Conservation (phyloP, 1,140 invertebrate species). For the Drosophila nebulosa region DNA sequence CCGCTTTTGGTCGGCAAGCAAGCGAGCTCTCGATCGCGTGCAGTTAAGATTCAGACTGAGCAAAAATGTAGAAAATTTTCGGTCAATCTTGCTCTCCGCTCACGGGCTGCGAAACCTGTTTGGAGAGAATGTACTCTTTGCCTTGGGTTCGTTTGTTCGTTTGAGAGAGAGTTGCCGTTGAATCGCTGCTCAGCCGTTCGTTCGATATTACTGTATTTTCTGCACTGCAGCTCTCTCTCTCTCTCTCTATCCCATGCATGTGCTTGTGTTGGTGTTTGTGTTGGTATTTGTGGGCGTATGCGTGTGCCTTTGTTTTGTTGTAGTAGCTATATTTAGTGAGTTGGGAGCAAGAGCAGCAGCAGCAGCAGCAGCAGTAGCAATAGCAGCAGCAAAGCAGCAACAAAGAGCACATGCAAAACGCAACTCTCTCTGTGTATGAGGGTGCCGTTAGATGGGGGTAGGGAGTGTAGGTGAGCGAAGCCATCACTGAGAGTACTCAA, state of each 20-base stretch:
- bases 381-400: too few relatives aligned
- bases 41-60: slow-evolving; percentile 13
- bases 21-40: slow-evolving; percentile 7
- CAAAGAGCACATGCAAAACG: not conserved
- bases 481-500: not conserved
- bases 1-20: too few relatives aligned
- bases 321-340: not conserved
- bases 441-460: not conserved
- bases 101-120: slow-evolving; percentile 42
- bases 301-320: not conserved
- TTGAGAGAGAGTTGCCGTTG: not conserved
- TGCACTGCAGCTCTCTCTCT: not conserved
- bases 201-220: not conserved
- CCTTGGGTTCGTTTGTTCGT: not conserved
- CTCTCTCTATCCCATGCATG: not conserved
- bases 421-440: not conserved
- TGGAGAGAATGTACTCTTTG: slow-evolving; percentile 30
- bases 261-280: not conserved
- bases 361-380: too few relatives aligned
- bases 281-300: not conserved
- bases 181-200: not conserved
- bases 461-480: not conserved
- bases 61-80: slow-evolving; percentile 33
- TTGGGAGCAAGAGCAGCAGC: not conserved
- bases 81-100: slow-evolving; percentile 20